Evolutionary conservation across 1,140 invertebrate genomes (phyloP).

Genomic region (Drosophila seguyi): DNA sequence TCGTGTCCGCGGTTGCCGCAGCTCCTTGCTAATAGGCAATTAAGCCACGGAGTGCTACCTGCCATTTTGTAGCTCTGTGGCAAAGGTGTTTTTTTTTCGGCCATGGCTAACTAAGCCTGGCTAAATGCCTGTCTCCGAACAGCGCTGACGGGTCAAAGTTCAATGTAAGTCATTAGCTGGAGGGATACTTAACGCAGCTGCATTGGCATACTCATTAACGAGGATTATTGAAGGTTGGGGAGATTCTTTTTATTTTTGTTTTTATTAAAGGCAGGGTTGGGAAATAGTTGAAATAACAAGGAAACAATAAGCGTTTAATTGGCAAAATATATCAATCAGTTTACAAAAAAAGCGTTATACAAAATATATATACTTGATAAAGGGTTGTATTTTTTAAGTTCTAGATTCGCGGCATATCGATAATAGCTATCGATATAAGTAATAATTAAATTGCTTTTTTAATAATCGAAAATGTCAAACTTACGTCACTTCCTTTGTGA

Average conservation of each 20-base stretch:
- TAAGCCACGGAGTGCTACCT: conserved; percentile 75
- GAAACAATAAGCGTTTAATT: neutral
- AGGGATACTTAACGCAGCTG: conserved; percentile 11
- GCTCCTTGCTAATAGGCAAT: conserved; percentile 80
- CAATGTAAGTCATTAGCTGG: conserved; percentile 56
- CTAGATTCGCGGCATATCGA: no score
- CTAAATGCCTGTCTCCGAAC: conserved; percentile 51
- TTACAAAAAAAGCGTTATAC: no score
- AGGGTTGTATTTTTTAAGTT: no score
- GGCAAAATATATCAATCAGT: neutral
- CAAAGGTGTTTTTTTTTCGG: conserved; percentile 34
- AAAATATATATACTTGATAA: no score
- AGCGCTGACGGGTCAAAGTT: conserved; percentile 53
- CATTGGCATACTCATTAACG: conserved; percentile 13
- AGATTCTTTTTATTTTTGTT: no score
- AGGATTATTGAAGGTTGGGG: no score
- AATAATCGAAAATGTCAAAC: no score
- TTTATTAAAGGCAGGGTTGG: no score
- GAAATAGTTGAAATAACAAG: neutral
- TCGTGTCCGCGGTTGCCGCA: conserved; percentile 70
- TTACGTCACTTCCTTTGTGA: neutral
- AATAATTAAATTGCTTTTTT: no score
- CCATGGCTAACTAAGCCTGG: conserved; percentile 42
- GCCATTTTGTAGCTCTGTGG: conserved; percentile 66
- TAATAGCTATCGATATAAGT: neutral